These are phyloP conservation scores for Clanis bilineata DNA, from an alignment of 2,888 invertebrate genomes.

Conservation along the genomic window DNA sequence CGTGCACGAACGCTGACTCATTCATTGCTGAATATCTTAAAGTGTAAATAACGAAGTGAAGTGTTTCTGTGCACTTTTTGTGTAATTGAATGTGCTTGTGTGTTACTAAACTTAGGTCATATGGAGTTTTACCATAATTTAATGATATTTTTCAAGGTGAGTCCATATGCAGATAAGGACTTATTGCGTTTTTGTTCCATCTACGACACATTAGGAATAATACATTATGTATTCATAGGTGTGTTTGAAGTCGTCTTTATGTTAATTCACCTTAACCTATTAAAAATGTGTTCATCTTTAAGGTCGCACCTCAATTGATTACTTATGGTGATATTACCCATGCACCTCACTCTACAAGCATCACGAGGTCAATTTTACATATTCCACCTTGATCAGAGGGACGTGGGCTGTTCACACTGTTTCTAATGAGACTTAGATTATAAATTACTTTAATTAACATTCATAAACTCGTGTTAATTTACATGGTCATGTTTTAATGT, in stretches of 20 bases:
- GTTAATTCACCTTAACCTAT: neutral
- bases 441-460: constrained; percentile 17
- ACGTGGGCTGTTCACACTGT: constrained; percentile 35
- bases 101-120: constrained; percentile 17
- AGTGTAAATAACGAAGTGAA: constrained; percentile 38
- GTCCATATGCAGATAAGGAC: constrained; percentile 7
- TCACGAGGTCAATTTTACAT: constrained; percentile 45
- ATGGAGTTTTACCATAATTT: constrained; percentile 11
- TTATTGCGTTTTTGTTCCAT: neutral
- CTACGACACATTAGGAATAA: neutral
- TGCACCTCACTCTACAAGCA: constrained; percentile 30
- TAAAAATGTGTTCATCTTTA: neutral
- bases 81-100: constrained; percentile 20
- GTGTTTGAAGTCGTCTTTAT: neutral
- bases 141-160: constrained; percentile 15
- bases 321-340: neutral
- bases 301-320: constrained; percentile 4
- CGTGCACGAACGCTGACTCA: constrained; percentile 37
- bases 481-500: neutral
- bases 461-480: neutral
- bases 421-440: constrained; percentile 11
- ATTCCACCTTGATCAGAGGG: constrained; percentile 42
- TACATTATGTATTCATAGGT: neutral
- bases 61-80: constrained; percentile 16
- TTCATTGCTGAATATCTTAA: constrained; percentile 34